Evolutionary conservation across 2,888 invertebrate genomes (phyloP), one percentile per base, ranked within the genome.

Genomic region (Kryphioiulus occultus): DNA sequence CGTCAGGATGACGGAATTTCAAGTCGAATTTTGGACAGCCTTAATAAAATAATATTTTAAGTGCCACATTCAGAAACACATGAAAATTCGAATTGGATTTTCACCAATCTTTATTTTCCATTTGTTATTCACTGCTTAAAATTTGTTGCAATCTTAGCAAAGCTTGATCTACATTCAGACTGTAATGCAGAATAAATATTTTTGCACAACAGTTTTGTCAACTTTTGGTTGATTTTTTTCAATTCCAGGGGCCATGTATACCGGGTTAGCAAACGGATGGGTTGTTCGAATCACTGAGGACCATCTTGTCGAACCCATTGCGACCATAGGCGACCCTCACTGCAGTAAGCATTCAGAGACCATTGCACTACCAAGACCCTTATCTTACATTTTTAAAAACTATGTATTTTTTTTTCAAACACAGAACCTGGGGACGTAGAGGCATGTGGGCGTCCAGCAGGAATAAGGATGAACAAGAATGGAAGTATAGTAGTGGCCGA

Each of bases 361-460:
- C 35, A 35, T 35, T 35, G 35, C 35, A 15, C 35, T 7, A 35
- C 2, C 7, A 35, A 35, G 35, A 7, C 2, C 35, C 35, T 35
- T 35, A 35, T 35, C 7, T 35, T 7, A 7, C 35, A 2, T 35
- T 35, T 4, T 35, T 35, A 4, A 35, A 2, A 35, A 4, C 7
- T 35, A 35, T 35, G 3, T 35, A 35, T 9, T 84, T 84, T 85
- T 87, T 10, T 85, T 85, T 17, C 47, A 35, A 59, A n/a, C 68
- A 95, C 94, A 91, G 95, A 95, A 15, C 91, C 94, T 78, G 93
- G 93, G 91, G 95, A 97, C 91, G 98, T 98, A 91, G 93, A 95
- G 12, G 94, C 95, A 88, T 99, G 99, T 92, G 99, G 99, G 0
- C 94, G 98, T 88, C 98, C 98, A 0, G 93, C 99, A n/a, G 99